phyloP scores from a whole-genome alignment of 2,113 vertebrate genomes.

The Psammodynastes pulverulentus region DNA sequence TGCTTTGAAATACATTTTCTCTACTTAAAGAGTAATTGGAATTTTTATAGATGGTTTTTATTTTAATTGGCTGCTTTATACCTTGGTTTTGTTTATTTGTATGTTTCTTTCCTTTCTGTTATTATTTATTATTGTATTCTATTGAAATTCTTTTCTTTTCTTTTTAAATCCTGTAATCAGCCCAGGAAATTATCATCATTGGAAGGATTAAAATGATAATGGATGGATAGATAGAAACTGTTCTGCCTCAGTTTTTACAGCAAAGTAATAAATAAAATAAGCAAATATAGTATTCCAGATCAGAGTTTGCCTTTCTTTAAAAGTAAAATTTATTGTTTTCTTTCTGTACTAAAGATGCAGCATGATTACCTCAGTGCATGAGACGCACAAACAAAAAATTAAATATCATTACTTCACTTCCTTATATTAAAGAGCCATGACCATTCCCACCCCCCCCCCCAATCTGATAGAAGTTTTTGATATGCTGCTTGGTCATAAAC shows the following conservation, averaged over 20 bases:
- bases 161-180: neutral
- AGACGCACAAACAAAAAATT: constrained; percentile 38
- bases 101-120: neutral
- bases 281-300: neutral
- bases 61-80: neutral
- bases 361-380: constrained; percentile 6
- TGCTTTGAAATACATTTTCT: neutral
- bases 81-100: neutral
- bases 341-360: constrained; percentile 1
- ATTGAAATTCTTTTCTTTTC: neutral
- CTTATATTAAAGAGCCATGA: constrained; percentile 36
- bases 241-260: neutral
- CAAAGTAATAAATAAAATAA: constrained; percentile 16
- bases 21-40: neutral
- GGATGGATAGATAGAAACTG: neutral
- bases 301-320: neutral
- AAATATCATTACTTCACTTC: neutral
- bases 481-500: constrained; percentile 42
- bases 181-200: neutral
- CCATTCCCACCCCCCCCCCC: neutral
- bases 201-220: neutral
- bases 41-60: neutral
- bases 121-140: neutral
- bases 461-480: constrained; percentile 46
- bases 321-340: neutral